phyloP scores from a whole-genome alignment of 2,888 invertebrate genomes.

The Encarsia formosa region DNA sequence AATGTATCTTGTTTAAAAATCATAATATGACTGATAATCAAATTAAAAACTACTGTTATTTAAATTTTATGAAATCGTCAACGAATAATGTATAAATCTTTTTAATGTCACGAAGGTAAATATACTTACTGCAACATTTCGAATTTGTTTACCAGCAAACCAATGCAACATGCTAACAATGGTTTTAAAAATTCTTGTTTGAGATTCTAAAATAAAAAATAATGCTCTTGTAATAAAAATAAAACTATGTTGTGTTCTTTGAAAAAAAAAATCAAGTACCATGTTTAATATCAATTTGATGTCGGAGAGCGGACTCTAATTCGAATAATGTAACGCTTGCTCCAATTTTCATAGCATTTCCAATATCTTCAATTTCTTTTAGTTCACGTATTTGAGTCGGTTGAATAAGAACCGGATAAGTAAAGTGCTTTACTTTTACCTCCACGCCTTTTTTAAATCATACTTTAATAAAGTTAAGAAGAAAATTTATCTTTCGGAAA shows the following conservation, averaged over 20 bases:
- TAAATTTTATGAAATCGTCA: no score
- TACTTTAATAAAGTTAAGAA: neutral
- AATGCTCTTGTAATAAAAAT: neutral
- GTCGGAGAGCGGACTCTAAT: constrained; percentile 61
- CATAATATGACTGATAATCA: no score
- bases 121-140: constrained; percentile 71
- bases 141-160: constrained; percentile 91
- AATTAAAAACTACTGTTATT: no score
- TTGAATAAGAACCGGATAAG: constrained; percentile 72
- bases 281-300: constrained; percentile 52
- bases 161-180: constrained; percentile 79
- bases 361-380: constrained; percentile 54
- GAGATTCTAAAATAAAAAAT: constrained; percentile 53
- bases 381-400: constrained; percentile 66
- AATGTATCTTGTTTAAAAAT: no score
- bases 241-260: neutral
- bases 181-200: constrained; percentile 62
- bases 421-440: constrained; percentile 77
- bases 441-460: constrained; percentile 60
- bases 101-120: no score
- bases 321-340: constrained; percentile 71
- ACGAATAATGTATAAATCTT: no score
- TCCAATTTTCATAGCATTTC: constrained; percentile 66
- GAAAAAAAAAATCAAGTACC: constrained; percentile 31
- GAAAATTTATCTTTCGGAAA: neutral